Evolutionary conservation across 2,888 invertebrate species (phyloP).

Genomic region (Metallyticus violacea): DNA sequence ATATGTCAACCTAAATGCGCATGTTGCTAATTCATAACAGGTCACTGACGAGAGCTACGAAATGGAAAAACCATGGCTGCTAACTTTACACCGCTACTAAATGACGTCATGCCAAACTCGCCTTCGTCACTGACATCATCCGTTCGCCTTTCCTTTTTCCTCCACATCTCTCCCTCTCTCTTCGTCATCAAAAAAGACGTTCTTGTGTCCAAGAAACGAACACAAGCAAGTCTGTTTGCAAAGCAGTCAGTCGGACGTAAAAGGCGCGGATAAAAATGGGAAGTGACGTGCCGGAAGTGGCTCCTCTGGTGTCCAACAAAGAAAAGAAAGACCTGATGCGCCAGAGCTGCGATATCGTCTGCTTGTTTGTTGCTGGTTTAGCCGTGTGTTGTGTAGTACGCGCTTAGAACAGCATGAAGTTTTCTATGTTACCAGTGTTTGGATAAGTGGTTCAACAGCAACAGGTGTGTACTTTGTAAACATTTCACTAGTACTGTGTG

Average conservation of each 20-base stretch:
- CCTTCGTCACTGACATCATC: neutral
- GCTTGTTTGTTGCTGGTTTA: neutral
- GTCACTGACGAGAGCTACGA: neutral
- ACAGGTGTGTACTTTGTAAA: neutral
- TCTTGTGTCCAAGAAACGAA: neutral
- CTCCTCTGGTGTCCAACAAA: neutral
- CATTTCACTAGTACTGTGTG: no score
- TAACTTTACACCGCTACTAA: neutral
- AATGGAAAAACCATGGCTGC: neutral
- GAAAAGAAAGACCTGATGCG: neutral
- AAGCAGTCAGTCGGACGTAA: neutral
- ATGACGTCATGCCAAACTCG: neutral
- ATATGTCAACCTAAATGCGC: neutral
- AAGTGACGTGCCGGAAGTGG: neutral
- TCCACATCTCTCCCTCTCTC: neutral
- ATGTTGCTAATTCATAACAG: neutral
- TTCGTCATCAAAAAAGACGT: neutral
- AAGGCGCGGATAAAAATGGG: neutral
- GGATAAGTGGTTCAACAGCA: neutral
- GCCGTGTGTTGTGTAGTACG: neutral
- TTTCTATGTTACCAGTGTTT: neutral
- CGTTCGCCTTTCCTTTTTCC: neutral
- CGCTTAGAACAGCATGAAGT: neutral
- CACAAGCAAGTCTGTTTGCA: neutral
- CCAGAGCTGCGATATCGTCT: neutral